Evolutionary conservation across 2,888 invertebrate species (phyloP).

Genomic region (Philereme transversata): DNA sequence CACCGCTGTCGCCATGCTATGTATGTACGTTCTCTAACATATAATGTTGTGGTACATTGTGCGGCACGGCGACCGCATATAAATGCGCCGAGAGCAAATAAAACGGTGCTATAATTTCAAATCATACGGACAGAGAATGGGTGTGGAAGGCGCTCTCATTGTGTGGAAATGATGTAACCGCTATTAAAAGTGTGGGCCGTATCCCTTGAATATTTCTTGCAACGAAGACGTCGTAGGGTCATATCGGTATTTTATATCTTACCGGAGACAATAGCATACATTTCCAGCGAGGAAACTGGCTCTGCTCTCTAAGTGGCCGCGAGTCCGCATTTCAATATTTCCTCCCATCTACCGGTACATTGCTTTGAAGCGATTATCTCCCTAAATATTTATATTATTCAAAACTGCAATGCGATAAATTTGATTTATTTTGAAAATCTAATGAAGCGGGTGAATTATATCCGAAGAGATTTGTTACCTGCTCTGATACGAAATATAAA

Average conservation of each 20-base stretch:
- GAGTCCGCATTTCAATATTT: conserved; percentile 67
- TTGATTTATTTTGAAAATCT: conserved; percentile 50
- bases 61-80: conserved; percentile 78
- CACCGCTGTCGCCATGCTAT: conserved; percentile 48
- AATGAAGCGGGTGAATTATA: conserved; percentile 47
- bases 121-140: conserved; percentile 85
- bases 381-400: conserved; percentile 49
- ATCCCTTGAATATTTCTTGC: conserved; percentile 84
- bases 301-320: conserved; percentile 64
- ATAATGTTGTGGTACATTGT: conserved; percentile 79
- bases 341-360: conserved; percentile 48
- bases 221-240: conserved; percentile 82
- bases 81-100: conserved; percentile 83
- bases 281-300: conserved; percentile 78
- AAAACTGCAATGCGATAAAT: conserved; percentile 41
- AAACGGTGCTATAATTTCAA: conserved; percentile 84
- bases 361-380: conserved; percentile 53
- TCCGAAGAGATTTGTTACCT: conserved; percentile 47
- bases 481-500: conserved; percentile 54
- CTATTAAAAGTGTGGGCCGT: conserved; percentile 84
- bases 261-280: conserved; percentile 79
- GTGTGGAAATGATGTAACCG: conserved; percentile 84
- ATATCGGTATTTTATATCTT: conserved; percentile 84
- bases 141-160: conserved; percentile 84
- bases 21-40: conserved; percentile 75